Conservation (phyloP, 1,140 invertebrate species). For the Monochamus saltuarius region DNA sequence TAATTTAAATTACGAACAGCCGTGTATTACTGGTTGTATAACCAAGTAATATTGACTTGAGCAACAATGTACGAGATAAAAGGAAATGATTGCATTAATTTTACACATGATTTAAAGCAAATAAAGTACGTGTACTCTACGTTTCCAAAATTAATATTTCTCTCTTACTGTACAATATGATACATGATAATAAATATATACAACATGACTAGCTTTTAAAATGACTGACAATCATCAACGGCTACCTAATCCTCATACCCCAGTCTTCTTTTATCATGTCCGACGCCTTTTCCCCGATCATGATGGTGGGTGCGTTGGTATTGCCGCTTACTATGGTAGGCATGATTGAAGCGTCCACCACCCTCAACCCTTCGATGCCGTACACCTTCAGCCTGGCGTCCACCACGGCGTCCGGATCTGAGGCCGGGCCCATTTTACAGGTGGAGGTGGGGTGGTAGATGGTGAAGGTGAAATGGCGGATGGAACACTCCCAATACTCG, state of each 20-base stretch:
- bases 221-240: too few species aligned
- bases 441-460: slow-evolving; percentile 85
- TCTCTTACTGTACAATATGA: too few species aligned
- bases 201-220: too few species aligned
- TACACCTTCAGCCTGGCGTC: slow-evolving; percentile 64
- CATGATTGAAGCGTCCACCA: slow-evolving; percentile 68
- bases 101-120: too few species aligned
- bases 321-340: slow-evolving; percentile 66
- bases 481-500: slow-evolving; percentile 83
- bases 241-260: slow-evolving; percentile 38
- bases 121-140: too few species aligned
- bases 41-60: too few species aligned
- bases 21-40: too few species aligned
- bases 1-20: too few species aligned
- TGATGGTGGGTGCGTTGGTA: slow-evolving; percentile 65
- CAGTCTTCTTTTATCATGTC: slow-evolving; percentile 68
- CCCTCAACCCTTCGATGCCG: slow-evolving; percentile 58
- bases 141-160: too few species aligned
- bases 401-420: slow-evolving; percentile 76
- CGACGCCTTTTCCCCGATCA: slow-evolving; percentile 67
- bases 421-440: slow-evolving; percentile 81
- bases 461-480: slow-evolving; percentile 80
- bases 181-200: too few species aligned
- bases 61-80: too few species aligned
- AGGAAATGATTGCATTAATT: too few species aligned